Evolutionary conservation across 2,888 invertebrate genomes (phyloP).

Genomic region (Lasioglossum calceatum): DNA sequence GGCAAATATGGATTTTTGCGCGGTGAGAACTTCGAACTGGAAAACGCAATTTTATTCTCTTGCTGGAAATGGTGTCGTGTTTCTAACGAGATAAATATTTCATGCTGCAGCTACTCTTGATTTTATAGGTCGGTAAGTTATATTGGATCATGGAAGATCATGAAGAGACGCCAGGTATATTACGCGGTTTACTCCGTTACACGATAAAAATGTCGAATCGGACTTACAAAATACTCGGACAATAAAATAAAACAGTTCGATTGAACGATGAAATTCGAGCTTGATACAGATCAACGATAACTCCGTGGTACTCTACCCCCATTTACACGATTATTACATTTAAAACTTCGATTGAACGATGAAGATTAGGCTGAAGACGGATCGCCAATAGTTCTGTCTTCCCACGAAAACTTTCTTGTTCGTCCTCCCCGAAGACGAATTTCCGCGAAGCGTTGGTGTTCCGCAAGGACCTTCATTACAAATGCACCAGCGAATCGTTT

Average conservation of each 20-base stretch:
- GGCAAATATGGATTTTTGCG: not conserved
- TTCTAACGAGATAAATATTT: conserved; percentile 4
- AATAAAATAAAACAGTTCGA: not conserved
- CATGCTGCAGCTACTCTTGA: not conserved
- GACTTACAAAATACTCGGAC: not conserved
- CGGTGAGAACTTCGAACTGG: not conserved
- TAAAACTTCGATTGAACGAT: not conserved
- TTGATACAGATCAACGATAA: not conserved
- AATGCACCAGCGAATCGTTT: conserved; percentile 56
- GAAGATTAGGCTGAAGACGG: not conserved
- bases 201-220: not conserved
- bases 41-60: not conserved
- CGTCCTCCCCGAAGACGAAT: conserved; percentile 33
- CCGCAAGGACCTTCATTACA: conserved; percentile 25
- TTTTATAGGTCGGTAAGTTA: not conserved
- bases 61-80: not conserved
- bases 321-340: not conserved
- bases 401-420: no score
- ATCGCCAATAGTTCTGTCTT: not conserved
- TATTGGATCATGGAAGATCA: not conserved
- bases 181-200: not conserved
- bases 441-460: conserved; percentile 37
- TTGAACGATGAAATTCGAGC: not conserved
- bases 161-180: not conserved
- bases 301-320: not conserved